Base-by-base conservation (phyloP, 2,797 vertebrate genomes). In the Buphagus erythrorhynchus region DNA sequence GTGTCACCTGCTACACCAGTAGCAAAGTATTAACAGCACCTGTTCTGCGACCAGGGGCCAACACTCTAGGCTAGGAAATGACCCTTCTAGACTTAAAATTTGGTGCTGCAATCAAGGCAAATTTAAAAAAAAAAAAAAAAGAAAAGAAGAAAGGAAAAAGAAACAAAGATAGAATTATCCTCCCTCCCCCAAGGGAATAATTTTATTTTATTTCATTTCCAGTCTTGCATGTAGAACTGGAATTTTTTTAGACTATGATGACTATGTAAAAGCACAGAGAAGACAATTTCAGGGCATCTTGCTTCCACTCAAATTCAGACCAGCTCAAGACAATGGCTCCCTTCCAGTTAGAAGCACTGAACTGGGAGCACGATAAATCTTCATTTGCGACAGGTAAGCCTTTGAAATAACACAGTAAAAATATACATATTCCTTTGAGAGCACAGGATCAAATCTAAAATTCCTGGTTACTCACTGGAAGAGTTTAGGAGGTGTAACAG, bases 101-200 rank as follows among this genome's bases (percentile, higher is more conserved):
- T 82, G 15, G 54, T 80, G 72, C 35, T 61, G 9, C 24, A 54
- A 78, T 81, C 66, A 69, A 67, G 24, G 42, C 6, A 86, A 71
- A 52, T 38, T 16, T 5, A 38, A 38, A 38, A 40, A 40, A 40
- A 40, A 40, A 40, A 40, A 40, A 40, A 40, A 16, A 40, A 38
- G 15, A 38, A 38, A 38, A 40, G 40, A 11, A 40, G 11, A 40
- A 38, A 54, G 16, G 20, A 66, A 59, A 84, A 86, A 67, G 16
- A 67, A 7, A 6, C 6, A 36, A 69, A 71, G 77, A 18, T 5
- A 15, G 51, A 43, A 77, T 58, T 21, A 49, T 8, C 24, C 2
- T 0, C 3, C 21, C 7, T 6, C 2, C 10, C 1, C 7, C 5
- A 52, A 52, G 11, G 18, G 28, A 52, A 31, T 52, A 1, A 35